Percentiles rank a stretch among this genome's conserved stretches.
Conservation (phyloP, 2,113 vertebrate species). For the Mesoclemmys tuberculata region DNA sequence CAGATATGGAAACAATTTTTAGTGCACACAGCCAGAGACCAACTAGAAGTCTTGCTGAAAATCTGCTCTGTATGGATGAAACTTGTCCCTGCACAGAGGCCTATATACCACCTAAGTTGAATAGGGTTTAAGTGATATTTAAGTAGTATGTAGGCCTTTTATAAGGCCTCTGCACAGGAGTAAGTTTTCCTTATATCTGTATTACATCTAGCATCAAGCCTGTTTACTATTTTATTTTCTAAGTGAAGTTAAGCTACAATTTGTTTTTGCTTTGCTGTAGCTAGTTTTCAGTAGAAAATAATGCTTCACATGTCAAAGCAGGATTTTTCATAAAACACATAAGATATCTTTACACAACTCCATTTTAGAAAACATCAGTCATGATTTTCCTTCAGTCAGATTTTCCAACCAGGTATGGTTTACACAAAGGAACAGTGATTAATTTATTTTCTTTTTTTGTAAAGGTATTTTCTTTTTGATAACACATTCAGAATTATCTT, state of each 20-base stretch:
- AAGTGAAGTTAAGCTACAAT: neutral
- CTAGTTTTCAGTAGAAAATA: neutral
- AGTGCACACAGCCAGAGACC: neutral
- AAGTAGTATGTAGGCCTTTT: accelerated
- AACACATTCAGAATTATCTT: neutral
- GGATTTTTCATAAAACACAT: slow-evolving; percentile 12
- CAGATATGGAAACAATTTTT: neutral
- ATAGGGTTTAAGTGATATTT: neutral
- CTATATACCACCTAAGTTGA: neutral
- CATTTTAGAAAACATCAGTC: neutral
- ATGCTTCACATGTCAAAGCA: neutral
- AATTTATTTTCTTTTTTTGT: neutral
- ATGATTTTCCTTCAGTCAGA: slow-evolving; percentile 20
- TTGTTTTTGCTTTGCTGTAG: neutral
- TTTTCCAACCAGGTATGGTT: neutral
- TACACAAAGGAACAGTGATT: neutral
- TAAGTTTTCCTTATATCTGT: neutral
- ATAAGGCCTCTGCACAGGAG: neutral
- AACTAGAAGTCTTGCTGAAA: neutral
- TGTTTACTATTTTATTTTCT: neutral
- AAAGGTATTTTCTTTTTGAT: neutral
- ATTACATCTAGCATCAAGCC: neutral
- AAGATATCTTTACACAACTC: neutral
- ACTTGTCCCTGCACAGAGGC: neutral
- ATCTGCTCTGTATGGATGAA: neutral